Conservation (phyloP, 2,888 invertebrate genomes). For the Theretra japonica region DNA sequence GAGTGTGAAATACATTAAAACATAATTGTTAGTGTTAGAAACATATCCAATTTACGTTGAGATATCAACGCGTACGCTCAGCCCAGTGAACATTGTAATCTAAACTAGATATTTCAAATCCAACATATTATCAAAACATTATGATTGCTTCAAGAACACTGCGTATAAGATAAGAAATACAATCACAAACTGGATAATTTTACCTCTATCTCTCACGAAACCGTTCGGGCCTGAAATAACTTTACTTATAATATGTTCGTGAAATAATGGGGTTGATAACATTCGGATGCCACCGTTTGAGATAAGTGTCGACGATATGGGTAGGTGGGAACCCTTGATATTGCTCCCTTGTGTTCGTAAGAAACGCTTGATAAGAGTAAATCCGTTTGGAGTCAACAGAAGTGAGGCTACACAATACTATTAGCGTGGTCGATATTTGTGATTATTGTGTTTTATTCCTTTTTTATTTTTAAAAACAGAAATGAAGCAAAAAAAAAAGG, state of each 20-base stretch:
- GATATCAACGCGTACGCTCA: neutral
- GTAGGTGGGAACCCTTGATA: constrained; percentile 8
- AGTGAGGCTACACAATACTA: neutral
- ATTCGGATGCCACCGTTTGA: constrained; percentile 47
- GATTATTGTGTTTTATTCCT: no score
- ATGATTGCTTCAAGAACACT: constrained; percentile 7
- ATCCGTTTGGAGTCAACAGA: neutral
- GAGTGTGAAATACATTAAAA: neutral
- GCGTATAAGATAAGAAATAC: constrained; percentile 29
- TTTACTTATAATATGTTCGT: constrained; percentile 29
- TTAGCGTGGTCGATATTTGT: no score
- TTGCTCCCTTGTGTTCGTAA: neutral
- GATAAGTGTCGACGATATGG: constrained; percentile 49
- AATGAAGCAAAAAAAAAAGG: no score
- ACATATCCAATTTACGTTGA: neutral
- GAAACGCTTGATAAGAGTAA: neutral
- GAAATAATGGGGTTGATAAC: constrained; percentile 53
- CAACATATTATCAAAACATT: neutral
- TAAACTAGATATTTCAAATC: constrained; percentile 16
- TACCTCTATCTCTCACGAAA: constrained; percentile 17
- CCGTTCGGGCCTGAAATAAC: constrained; percentile 21
- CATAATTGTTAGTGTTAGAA: neutral
- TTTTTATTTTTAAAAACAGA: no score
- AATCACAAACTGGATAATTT: neutral
- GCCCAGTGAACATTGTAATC: constrained; percentile 8